Base-by-base conservation (phyloP, 2,888 invertebrate genomes). In the Peribatodes rhomboidaria region DNA sequence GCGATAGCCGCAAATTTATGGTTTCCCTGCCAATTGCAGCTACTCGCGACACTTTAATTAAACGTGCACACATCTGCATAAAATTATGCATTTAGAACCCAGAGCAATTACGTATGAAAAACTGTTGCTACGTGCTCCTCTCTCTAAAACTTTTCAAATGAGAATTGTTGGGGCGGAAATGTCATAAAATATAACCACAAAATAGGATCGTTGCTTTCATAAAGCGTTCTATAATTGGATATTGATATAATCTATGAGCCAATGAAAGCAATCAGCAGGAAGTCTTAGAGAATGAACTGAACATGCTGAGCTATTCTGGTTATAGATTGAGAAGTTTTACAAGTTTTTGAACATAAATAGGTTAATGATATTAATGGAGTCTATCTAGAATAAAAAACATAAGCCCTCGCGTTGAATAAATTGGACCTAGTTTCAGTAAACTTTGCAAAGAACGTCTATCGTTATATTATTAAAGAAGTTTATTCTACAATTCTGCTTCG, bases 21-120 rank as follows among this genome's bases (percentile, higher is more conserved):
- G 39, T 63, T 42, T 46, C 31, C 53, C 53, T 61, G 61, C 42
- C 46, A 35, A 35, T 31, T 59, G 42, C 41, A 64, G 44, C 11
- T 27, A 18, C 35, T 41, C 18, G 55, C 20, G 64, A 64, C 64
- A 59, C 33, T 59, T 59, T 55, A 64, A 50, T 64, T 54, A 54
- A 59, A 20, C 18, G 35, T 16, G 65, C 42, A 50, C 42, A 55
- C 18, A 55, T 59, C 49, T 53, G 65, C 65, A 58, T 61, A 58
- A 53, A 44, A 58, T 50, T 55, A 49, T 49, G 61, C 57, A 61
- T 54, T 41, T 57, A 57, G 42, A 56, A 59, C 52, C 46, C n/a
- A 10, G 39, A 33, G 53, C n/a, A 65, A 65, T 54, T 46, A 35
- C 50, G 37, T 37, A 49, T 64, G 54, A 59, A 42, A 55, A 55